These are phyloP conservation scores for Peromyscus californicus DNA, from an alignment of 2,113 vertebrate species.

Conservation along the genomic window DNA sequence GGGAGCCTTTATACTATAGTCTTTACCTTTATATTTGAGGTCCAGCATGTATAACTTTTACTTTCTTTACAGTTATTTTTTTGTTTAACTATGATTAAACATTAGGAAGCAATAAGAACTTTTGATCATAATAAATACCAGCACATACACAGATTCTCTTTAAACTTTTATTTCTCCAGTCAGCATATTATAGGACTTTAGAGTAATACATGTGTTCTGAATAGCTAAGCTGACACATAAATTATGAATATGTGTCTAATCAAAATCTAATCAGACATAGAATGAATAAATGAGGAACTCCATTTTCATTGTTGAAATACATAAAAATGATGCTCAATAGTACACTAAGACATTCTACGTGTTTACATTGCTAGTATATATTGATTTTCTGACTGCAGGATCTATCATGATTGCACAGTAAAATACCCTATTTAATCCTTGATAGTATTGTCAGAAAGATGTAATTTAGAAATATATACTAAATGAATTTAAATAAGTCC, in stretches of 20 bases:
- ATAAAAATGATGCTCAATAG: neutral
- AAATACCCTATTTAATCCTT: conserved; percentile 73
- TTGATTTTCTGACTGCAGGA: conserved; percentile 68
- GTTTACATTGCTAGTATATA: neutral
- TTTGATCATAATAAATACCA: neutral
- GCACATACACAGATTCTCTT: neutral
- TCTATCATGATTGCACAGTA: conserved; percentile 59
- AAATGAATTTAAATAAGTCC: conserved; percentile 77
- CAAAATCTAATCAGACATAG: conserved; percentile 34
- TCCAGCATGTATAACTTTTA: neutral
- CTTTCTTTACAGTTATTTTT: neutral
- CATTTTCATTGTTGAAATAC: neutral
- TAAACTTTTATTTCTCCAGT: neutral
- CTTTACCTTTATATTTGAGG: neutral
- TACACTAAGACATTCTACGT: conserved; percentile 60
- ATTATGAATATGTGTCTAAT: neutral
- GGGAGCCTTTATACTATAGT: neutral
- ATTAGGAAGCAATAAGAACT: neutral
- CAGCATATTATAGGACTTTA: neutral
- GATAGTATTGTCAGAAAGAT: conserved; percentile 69
- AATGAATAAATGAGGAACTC: conserved; percentile 46
- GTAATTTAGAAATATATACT: conserved; percentile 70
- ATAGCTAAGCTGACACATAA: conserved; percentile 1
- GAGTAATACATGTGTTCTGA: neutral
- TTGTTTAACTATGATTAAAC: neutral